phyloP scores from a whole-genome alignment of 1,140 invertebrate genomes.

The Oryctes rhinoceros region DNA sequence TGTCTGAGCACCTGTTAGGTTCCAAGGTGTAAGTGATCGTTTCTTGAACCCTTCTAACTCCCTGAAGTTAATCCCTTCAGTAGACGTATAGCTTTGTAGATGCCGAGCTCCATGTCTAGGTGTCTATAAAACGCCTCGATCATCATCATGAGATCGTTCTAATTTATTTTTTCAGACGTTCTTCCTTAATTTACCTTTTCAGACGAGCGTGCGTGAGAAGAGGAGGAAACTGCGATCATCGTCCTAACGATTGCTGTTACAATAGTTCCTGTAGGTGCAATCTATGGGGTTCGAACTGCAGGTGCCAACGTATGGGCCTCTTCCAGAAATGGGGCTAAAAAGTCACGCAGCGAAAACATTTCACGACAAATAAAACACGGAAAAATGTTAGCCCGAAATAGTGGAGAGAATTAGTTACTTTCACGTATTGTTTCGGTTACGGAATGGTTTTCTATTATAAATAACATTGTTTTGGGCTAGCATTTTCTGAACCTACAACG shows the following conservation, averaged over 20 bases:
- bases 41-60: neutral
- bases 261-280: conserved; percentile 88
- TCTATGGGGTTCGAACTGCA: conserved; percentile 89
- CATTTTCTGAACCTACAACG: neutral
- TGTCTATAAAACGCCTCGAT: conserved; percentile 34
- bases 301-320: conserved; percentile 87
- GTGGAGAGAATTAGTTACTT: conserved; percentile 1
- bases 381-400: conserved; percentile 12
- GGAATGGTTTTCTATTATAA: conserved; percentile 12
- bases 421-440: conserved; percentile 7
- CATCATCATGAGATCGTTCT: conserved; percentile 55
- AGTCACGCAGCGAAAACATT: neutral
- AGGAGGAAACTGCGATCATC: conserved; percentile 83
- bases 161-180: conserved; percentile 75
- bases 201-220: conserved; percentile 84
- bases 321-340: conserved; percentile 89
- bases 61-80: conserved; percentile 2
- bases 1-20: neutral
- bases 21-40: neutral
- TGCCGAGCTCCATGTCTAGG: conserved; percentile 38
- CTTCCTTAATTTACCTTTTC: conserved; percentile 86
- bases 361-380: conserved; percentile 4
- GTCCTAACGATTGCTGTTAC: conserved; percentile 86
- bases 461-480: neutral
- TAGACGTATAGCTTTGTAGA: conserved; percentile 38